A percentile compares a stretch with the other conserved stretches of the same genome.
Evolutionary conservation across 2,888 invertebrate species (phyloP).

Genomic region (Hydrotaea cyrtoneurina): DNA sequence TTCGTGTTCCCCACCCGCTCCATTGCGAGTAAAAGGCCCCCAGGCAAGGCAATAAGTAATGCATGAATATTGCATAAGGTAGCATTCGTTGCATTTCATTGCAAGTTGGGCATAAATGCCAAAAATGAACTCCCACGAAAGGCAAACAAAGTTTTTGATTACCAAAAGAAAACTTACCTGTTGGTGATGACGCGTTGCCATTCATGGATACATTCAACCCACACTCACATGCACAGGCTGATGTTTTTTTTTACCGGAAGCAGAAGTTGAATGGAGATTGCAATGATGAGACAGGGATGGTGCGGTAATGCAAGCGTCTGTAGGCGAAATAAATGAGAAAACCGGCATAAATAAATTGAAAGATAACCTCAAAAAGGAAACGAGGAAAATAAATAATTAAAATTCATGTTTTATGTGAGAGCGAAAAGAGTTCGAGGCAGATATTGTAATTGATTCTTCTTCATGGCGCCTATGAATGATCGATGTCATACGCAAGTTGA

Average conservation of each 20-base stretch:
- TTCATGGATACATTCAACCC: not conserved
- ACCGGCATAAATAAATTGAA: not conserved
- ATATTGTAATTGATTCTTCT: not conserved
- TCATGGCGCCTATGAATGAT: not conserved
- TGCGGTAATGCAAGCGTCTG: not conserved
- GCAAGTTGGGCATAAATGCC: not conserved
- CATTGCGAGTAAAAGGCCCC: slow-evolving; percentile 1
- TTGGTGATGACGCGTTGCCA: not conserved
- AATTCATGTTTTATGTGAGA: not conserved
- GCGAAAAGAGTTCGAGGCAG: not conserved
- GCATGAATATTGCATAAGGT: not conserved
- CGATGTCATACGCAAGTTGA: too few relatives aligned
- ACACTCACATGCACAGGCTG: not conserved
- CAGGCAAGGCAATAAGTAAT: not conserved
- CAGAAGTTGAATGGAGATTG: not conserved
- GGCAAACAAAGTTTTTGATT: not conserved
- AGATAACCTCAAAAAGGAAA: too few relatives aligned
- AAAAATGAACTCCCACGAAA: not conserved
- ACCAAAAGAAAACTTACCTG: slow-evolving; percentile 9
- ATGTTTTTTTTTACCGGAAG: not conserved
- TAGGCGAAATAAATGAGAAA: not conserved
- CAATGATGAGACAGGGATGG: too few relatives aligned
- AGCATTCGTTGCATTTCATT: not conserved
- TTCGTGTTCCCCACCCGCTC: not conserved
- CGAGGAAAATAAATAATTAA: not conserved